Percentiles rank a stretch among this genome's conserved stretches.
These are phyloP conservation scores for Halictus rubicundus DNA, from an alignment of 1,140 invertebrate species.

Conservation along the genomic window DNA sequence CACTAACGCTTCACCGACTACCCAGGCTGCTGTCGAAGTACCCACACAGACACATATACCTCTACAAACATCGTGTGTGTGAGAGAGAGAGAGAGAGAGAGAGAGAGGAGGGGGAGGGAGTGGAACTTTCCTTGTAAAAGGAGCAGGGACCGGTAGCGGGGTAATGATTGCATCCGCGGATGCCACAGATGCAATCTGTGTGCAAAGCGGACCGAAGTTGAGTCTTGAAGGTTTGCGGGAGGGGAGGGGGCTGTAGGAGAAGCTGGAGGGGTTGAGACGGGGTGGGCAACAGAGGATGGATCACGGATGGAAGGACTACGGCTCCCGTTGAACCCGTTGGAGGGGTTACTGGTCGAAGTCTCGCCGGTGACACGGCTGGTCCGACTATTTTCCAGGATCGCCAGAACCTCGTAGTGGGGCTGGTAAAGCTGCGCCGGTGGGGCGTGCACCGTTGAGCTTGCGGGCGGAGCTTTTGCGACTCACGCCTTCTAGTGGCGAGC, in stretches of 20 bases:
- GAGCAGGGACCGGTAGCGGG: slow-evolving; percentile 58
- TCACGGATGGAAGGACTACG: slow-evolving; percentile 51
- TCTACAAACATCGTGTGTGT: no score
- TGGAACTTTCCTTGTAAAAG: slow-evolving; percentile 21
- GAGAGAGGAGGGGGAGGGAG: not conserved
- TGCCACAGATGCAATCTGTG: slow-evolving; percentile 75
- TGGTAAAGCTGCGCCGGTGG: slow-evolving; percentile 59
- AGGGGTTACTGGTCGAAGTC: slow-evolving; percentile 56
- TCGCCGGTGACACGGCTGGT: slow-evolving; percentile 52
- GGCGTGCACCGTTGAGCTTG: slow-evolving; percentile 75
- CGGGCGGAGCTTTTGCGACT: slow-evolving; percentile 76
- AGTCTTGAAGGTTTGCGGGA: slow-evolving; percentile 39
- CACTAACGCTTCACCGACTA: not conserved
- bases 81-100: no score
- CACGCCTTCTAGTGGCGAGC: slow-evolving; percentile 69
- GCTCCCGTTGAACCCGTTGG: slow-evolving; percentile 31
- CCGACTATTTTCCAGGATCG: slow-evolving; percentile 61
- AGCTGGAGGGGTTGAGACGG: not conserved
- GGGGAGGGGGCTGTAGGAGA: slow-evolving; percentile 24
- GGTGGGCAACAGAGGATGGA: slow-evolving; percentile 43
- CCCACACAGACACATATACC: slow-evolving; percentile 47
- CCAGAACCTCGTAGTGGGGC: slow-evolving; percentile 20
- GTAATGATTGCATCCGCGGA: slow-evolving; percentile 76
- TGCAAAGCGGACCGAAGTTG: slow-evolving; percentile 71
- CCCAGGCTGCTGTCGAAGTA: slow-evolving; percentile 14